Evolutionary conservation across 2,113 vertebrate genomes (phyloP), one percentile per base, ranked within the genome.

Genomic region (Calypte anna): DNA sequence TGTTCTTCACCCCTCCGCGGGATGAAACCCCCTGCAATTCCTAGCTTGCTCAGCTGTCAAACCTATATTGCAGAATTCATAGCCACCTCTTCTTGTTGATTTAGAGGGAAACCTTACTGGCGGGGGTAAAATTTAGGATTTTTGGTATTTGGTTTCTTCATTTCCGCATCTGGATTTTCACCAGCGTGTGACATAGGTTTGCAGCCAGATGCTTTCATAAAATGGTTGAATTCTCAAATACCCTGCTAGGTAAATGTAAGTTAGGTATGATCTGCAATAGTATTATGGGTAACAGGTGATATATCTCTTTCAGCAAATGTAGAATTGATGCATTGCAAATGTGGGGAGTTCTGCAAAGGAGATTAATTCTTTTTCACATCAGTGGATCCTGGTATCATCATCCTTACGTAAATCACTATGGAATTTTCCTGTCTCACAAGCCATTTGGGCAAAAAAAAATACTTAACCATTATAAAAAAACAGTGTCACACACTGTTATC

Each of bases 191-290:
- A 57, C 91, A 69, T 50, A 88, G 90, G 69, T 88, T 95, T 91
- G 79, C 88, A 72, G 91, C 44, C 89, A 89, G 84, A 73, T 79
- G 81, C 64, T 86, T 83, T 82, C 94, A 94, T 80, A 94, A 96
- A 94, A 97, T 96, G 92, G 86, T 84, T 93, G 93, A 93, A 94
- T 84, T 84, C 73, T 72, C 40, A 86, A 72, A 76, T 86, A 61
- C 14, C 13, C 21, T 61, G 46, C 51, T 88, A 86, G 93, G 64
- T 83, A 61, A 94, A 83, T 67, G 9, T 40, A 91, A 87, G 59
- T 83, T 83, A 40, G 7, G 14, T 76, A 75, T 46, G 7, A 3
- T 43, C 51, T 90, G 73, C 36, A 55, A 19, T 57, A 54, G 9
- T 83, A 0, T 72, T 81, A 40, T 6, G 14, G 87, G 33, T 96